phyloP scores from a whole-genome alignment of 2,797 vertebrate species.

The Diceros bicornis region DNA sequence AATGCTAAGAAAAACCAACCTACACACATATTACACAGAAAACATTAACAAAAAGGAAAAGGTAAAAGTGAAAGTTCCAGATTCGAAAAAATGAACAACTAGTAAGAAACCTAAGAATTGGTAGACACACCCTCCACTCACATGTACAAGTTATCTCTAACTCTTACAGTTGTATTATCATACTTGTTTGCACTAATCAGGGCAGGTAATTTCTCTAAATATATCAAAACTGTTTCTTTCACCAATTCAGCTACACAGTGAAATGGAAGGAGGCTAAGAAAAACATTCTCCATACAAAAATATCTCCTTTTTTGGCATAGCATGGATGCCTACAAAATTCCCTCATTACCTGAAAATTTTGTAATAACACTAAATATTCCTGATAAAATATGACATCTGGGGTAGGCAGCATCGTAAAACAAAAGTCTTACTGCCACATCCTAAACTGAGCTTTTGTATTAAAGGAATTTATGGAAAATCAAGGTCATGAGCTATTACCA shows the following conservation, averaged over 20 bases:
- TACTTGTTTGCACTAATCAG: background rate
- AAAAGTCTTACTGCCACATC: background rate
- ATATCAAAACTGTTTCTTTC: conserved; percentile 27
- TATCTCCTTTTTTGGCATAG: background rate
- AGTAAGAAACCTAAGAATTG: background rate
- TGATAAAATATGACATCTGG: background rate
- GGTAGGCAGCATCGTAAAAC: background rate
- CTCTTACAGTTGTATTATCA: background rate
- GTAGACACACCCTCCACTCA: background rate
- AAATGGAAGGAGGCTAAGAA: background rate
- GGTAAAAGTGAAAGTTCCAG: background rate
- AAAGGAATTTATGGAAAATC: background rate
- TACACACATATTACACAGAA: background rate
- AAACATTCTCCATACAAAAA: background rate
- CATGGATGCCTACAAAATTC: background rate
- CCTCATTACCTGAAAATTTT: background rate
- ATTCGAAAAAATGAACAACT: background rate
- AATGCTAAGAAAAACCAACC: conserved; percentile 5
- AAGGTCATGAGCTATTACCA: background rate
- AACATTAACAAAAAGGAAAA: background rate
- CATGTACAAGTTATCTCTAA: background rate
- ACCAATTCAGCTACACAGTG: background rate
- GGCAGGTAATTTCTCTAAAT: background rate
- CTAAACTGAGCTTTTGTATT: background rate
- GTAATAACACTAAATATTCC: background rate